Base-by-base conservation (phyloP, 2,797 vertebrate species). In the Rallus crepitans region DNA sequence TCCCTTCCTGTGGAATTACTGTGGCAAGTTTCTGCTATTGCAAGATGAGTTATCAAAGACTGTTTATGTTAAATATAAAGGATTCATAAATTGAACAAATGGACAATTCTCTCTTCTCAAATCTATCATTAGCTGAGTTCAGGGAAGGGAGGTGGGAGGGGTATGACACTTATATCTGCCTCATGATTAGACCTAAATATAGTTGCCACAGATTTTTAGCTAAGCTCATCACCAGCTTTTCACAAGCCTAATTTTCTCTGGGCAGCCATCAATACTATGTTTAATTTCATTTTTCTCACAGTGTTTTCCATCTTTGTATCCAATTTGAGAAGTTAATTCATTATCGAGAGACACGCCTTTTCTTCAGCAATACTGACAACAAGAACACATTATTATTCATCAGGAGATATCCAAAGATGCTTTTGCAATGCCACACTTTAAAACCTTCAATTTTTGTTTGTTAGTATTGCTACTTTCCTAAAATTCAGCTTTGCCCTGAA, bases 381-480 rank as follows among this genome's bases (percentile, higher is more conserved):
- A 63, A 79, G 72, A 70, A 39, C 21, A 11, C 5, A 5, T 42
- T 79, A 61, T 75, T 64, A 70, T 57, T 66, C 23, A 70, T 55
- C 1, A 7, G 11, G 12, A 79, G 12, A 72, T 69, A 42, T 1
- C 0, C n/a, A 84, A 33, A 31, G 16, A 4, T 28, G 1, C 3
- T 60, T 77, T 60, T 68, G 14, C 30, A 50, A 19, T 28, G 16
- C 3, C 35, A 27, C 5, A 52, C 50, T 17, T 19, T 64, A 68
- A 63, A 28, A 56, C 27, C 8, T 57, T 48, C 9, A 13, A 5
- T 39, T 59, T 76, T 42, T 0, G 0, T 89, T 82, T 84, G 2
- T 87, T 82, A 30, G 1, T 23, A 15, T 77, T 17, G 17, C 5
- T 77, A 16, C 2, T 64, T 82, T 78, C 28, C 33, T 25, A 57